Conservation (phyloP, 2,113 vertebrate species). For the Varanus salvator region DNA sequence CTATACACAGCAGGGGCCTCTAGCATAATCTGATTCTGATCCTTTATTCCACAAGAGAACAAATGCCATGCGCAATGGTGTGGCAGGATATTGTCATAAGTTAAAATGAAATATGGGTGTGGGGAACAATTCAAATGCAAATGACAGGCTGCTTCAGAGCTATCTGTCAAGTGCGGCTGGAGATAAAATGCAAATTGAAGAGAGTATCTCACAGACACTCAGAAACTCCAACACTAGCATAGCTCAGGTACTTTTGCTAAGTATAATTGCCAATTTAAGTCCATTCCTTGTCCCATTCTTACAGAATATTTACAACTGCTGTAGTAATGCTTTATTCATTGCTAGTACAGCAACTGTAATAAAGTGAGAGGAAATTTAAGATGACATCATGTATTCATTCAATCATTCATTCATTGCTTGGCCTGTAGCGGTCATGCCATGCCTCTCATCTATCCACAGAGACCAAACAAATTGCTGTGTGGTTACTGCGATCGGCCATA, state of each 20-base stretch:
- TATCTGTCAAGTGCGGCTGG: background rate
- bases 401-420: constrained; percentile 17
- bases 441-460: background rate
- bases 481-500: background rate
- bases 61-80: constrained; percentile 12
- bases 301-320: background rate
- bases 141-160: background rate
- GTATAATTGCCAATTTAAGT: constrained; percentile 1
- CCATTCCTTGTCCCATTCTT: background rate
- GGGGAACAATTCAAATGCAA: background rate
- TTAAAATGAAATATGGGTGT: background rate
- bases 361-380: background rate
- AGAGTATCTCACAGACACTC: background rate
- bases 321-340: fast-evolving
- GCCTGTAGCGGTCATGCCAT: constrained; percentile 10
- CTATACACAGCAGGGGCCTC: constrained; percentile 27
- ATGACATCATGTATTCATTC: background rate
- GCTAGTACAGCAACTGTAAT: background rate
- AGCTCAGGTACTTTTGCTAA: background rate
- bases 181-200: background rate
- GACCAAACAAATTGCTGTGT: background rate
- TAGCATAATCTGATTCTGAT: constrained; percentile 18
- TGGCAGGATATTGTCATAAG: background rate
- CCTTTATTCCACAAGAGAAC: constrained; percentile 25
- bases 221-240: background rate